phyloP scores from a whole-genome alignment of 1,140 invertebrate species.

The Anthonomus grandis region DNA sequence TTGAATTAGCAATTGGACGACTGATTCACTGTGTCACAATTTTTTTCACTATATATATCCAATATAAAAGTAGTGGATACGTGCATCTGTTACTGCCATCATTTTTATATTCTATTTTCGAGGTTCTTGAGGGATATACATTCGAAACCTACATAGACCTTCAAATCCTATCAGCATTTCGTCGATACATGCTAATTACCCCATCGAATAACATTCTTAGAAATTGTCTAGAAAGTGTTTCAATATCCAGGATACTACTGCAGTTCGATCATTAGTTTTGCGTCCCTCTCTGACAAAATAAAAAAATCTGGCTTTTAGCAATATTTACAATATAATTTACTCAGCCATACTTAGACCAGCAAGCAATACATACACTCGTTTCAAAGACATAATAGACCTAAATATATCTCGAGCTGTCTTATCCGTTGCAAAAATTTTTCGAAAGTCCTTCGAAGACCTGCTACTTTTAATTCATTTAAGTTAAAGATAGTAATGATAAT shows the following conservation, averaged over 20 bases:
- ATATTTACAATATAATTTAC: background rate
- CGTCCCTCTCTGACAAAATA: slow-evolving; percentile 1
- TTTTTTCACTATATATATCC: background rate
- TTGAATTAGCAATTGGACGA: no score
- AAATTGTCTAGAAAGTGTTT: slow-evolving; percentile 9
- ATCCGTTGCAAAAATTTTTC: slow-evolving; percentile 9
- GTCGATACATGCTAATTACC: slow-evolving; percentile 7
- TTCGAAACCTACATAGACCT: slow-evolving; percentile 12
- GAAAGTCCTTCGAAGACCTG: slow-evolving; percentile 2
- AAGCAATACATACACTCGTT: slow-evolving; percentile 3
- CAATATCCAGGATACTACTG: slow-evolving; percentile 6
- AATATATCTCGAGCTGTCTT: slow-evolving; percentile 20
- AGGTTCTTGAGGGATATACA: slow-evolving; percentile 13
- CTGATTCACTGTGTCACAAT: no score
- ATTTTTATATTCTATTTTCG: slow-evolving; percentile 13
- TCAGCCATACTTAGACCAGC: background rate
- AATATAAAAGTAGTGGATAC: background rate
- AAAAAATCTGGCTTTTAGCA: background rate
- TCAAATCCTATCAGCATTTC: slow-evolving; percentile 20
- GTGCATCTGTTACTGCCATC: slow-evolving; percentile 18
- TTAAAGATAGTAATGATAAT: slow-evolving; percentile 14
- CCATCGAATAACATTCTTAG: slow-evolving; percentile 1
- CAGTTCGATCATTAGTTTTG: background rate
- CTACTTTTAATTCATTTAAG: no score
- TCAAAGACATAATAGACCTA: slow-evolving; percentile 1